Conservation (phyloP, 2,888 invertebrate species). For the Myathropa florea region DNA sequence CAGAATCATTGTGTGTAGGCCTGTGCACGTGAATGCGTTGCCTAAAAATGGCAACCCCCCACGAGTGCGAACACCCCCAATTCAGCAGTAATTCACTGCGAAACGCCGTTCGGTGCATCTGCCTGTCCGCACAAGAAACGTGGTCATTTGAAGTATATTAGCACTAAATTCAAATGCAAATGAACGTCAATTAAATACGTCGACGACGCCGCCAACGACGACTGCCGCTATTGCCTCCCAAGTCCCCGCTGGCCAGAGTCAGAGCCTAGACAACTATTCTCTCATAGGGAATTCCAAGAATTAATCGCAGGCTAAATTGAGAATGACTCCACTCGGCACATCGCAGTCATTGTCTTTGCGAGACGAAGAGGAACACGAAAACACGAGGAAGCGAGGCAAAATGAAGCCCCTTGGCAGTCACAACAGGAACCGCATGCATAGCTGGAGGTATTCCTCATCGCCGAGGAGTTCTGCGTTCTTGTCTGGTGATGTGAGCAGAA, state of each 20-base stretch:
- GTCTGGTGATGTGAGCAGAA: background rate
- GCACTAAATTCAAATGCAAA: conserved; percentile 61
- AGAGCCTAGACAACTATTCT: conserved; percentile 40
- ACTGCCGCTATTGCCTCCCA: background rate
- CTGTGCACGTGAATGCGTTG: conserved; percentile 5
- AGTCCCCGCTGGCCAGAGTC: background rate
- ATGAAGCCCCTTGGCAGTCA: background rate
- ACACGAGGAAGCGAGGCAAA: conserved; percentile 6
- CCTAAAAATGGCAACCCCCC: conserved; percentile 16
- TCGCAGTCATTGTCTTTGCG: conserved; percentile 17
- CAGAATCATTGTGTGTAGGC: background rate
- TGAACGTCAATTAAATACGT: conserved; percentile 63
- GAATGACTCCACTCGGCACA: conserved; percentile 36
- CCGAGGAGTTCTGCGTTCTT: background rate
- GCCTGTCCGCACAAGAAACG: conserved; percentile 9
- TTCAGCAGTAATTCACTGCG: background rate
- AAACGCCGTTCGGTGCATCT: conserved; percentile 21
- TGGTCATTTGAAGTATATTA: conserved; percentile 45
- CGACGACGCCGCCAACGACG: background rate
- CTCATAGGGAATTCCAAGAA: conserved; percentile 66
- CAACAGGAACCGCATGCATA: background rate
- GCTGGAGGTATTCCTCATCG: background rate
- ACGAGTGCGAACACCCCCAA: background rate
- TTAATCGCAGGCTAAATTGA: conserved; percentile 66
- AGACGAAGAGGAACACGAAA: conserved; percentile 1